Conservation (phyloP, 37 sponge, comb jelly and placozoan species). For the Corticium candelabrum region DNA sequence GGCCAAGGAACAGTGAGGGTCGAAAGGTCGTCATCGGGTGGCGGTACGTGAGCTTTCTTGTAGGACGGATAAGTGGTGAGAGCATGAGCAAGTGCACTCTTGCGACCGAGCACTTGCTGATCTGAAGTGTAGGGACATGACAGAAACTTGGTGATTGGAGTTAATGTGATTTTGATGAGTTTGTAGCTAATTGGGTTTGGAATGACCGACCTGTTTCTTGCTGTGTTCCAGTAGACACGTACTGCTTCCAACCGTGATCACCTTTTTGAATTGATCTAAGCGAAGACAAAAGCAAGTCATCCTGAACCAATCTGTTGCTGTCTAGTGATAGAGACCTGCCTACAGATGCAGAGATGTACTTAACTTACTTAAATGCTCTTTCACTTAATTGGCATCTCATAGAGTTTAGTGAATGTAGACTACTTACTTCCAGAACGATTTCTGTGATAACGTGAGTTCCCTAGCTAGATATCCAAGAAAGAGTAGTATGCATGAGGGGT, state of each 20-base stretch:
- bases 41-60: background rate
- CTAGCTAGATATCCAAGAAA: background rate
- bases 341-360: too few relatives aligned
- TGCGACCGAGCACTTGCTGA: background rate
- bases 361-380: background rate
- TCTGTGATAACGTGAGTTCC: background rate
- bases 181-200: background rate
- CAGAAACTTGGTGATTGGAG: background rate
- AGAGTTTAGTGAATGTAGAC: background rate
- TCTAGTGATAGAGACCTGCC: too few relatives aligned
- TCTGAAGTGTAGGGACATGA: background rate
- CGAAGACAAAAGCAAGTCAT: too few relatives aligned
- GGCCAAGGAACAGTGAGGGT: constrained; percentile 8
- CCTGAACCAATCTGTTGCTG: too few relatives aligned
- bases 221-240: background rate
- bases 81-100: background rate
- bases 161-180: background rate
- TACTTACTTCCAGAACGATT: background rate
- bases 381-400: background rate
- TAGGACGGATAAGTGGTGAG: background rate
- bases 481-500: too few relatives aligned
- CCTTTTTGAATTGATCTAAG: background rate
- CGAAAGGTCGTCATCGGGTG: background rate
- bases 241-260: background rate
- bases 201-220: background rate